Conservation (phyloP, 2,888 invertebrate species). For the Callosobruchus maculatus region DNA sequence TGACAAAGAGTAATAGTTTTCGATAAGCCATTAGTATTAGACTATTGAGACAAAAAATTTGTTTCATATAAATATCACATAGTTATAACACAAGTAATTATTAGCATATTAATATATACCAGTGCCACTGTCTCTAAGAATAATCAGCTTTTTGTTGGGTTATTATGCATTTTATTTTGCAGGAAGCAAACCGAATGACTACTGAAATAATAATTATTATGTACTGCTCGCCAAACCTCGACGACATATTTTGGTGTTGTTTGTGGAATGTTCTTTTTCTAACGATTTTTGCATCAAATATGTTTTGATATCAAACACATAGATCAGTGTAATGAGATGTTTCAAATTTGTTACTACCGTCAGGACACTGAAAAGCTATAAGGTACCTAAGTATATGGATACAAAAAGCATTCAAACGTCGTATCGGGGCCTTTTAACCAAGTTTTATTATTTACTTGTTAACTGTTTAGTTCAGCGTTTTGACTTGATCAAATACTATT, state of each 20-base stretch:
- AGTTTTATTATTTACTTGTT: too few species aligned
- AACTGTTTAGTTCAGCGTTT: too few species aligned
- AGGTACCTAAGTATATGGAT: too few species aligned
- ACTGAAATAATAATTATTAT: not conserved
- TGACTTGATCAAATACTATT: too few species aligned
- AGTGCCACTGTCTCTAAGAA: not conserved
- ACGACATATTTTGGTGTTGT: not conserved
- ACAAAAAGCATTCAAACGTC: too few species aligned
- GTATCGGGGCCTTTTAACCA: too few species aligned
- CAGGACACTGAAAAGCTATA: too few species aligned
- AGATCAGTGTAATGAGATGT: too few species aligned
- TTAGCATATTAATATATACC: not conserved
- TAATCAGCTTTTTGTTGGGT: not conserved
- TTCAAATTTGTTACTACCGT: too few species aligned
- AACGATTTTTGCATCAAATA: too few species aligned
- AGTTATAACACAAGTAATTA: not conserved
- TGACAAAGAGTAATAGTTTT: not conserved
- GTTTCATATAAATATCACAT: not conserved
- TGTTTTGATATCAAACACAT: too few species aligned
- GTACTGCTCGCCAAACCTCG: not conserved
- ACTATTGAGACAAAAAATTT: not conserved
- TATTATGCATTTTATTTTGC: not conserved
- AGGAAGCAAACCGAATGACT: not conserved
- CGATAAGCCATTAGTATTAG: not conserved
- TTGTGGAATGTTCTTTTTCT: too few species aligned